Evolutionary conservation across 2,113 vertebrate genomes (phyloP).

Genomic region (Phalacrocorax brasilianus): DNA sequence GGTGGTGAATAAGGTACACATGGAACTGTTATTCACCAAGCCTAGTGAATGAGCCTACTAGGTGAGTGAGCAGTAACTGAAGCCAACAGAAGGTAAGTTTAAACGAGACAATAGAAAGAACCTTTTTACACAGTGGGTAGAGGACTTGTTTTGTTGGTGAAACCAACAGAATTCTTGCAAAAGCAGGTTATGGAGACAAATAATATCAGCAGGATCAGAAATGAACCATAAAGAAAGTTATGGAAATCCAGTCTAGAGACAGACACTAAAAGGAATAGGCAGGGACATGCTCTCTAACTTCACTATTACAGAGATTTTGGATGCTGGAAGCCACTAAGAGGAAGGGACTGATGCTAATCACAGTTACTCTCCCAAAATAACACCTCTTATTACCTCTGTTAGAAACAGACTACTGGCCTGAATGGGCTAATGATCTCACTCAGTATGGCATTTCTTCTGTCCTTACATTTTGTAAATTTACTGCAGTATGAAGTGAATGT

Average conservation of each 20-base stretch:
- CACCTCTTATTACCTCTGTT: not conserved
- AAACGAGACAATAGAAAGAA: not conserved
- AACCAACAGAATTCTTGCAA: not conserved
- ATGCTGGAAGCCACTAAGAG: not conserved
- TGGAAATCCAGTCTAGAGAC: not conserved
- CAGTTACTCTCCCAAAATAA: not conserved
- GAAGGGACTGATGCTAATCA: not conserved
- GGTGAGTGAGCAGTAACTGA: not conserved
- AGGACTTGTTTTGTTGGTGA: not conserved
- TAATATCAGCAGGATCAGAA: not conserved
- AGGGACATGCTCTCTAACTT: not conserved
- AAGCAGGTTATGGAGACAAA: not conserved
- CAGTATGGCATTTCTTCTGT: not conserved
- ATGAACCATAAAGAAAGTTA: not conserved
- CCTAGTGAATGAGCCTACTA: not conserved
- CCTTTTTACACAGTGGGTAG: not conserved
- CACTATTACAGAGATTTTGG: not conserved
- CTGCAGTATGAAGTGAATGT: not conserved
- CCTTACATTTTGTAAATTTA: not conserved
- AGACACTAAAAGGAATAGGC: not conserved
- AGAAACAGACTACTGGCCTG: not conserved
- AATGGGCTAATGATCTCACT: not conserved
- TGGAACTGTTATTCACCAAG: not conserved
- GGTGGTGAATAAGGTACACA: not conserved
- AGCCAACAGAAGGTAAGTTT: not conserved